Evolutionary conservation across 2,113 vertebrate genomes (phyloP).

Genomic region (Himantopus leucocephalus): DNA sequence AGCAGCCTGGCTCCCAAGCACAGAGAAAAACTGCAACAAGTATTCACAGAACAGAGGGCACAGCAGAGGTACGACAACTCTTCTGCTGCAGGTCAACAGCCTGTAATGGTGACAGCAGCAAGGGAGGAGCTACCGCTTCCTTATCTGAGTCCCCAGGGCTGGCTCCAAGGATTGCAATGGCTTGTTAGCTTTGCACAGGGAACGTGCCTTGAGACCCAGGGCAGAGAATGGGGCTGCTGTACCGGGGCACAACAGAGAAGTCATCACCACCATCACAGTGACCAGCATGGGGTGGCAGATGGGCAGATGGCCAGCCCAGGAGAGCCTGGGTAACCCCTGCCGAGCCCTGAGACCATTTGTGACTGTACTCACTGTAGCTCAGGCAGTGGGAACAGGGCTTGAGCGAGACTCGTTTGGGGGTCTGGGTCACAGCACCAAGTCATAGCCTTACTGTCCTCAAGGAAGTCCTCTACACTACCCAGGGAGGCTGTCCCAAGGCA

Average conservation of each 20-base stretch:
- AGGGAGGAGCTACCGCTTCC: not conserved
- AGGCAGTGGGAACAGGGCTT: not conserved
- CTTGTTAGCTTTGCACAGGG: not conserved
- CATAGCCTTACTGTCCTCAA: not conserved
- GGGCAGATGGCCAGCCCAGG: not conserved
- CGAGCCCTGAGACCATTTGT: not conserved
- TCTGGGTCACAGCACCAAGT: not conserved
- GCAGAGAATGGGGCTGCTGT: not conserved
- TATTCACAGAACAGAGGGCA: not conserved
- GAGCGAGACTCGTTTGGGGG: fast-evolving
- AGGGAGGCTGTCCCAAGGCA: not conserved
- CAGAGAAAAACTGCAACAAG: not conserved
- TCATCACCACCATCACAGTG: fast-evolving
- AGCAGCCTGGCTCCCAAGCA: not conserved
- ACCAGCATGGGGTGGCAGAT: not conserved
- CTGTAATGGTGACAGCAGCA: not conserved
- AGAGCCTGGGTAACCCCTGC: not conserved
- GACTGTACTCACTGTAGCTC: not conserved
- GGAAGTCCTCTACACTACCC: not conserved
- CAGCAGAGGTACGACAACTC: not conserved
- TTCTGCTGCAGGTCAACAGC: not conserved
- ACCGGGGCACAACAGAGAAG: not conserved
- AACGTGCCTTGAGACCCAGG: not conserved
- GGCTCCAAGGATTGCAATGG: not conserved
- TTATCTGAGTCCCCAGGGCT: not conserved